A percentile compares a stretch with the other conserved stretches of the same genome.
Evolutionary conservation across 2,113 vertebrate species (phyloP).

Genomic region (Pycnonotus jocosus): DNA sequence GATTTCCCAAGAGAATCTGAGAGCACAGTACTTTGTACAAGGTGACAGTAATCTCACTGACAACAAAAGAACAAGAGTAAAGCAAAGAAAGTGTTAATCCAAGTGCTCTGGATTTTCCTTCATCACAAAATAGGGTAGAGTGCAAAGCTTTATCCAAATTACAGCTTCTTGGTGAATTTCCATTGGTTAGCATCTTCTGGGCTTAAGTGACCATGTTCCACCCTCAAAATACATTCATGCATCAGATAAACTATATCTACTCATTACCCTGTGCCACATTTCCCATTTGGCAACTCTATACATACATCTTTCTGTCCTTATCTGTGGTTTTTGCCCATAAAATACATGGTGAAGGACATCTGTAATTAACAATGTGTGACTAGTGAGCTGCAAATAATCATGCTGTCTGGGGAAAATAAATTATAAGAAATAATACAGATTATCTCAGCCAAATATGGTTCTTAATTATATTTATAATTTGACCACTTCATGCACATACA

Average conservation of each 20-base stretch:
- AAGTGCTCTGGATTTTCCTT: not conserved
- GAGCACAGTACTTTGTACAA: not conserved
- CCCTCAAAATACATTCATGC: not conserved
- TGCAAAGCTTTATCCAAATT: not conserved
- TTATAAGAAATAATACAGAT: not conserved
- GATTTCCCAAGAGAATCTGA: not conserved
- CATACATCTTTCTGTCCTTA: not conserved
- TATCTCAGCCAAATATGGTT: not conserved
- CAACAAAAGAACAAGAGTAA: not conserved
- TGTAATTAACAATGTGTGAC: not conserved
- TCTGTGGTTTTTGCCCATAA: not conserved
- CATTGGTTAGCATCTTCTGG: not conserved
- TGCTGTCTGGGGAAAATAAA: not conserved
- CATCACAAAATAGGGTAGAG: fast-evolving
- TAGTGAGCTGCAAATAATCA: not conserved
- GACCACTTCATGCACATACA: conserved; percentile 59
- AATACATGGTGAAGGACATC: not conserved
- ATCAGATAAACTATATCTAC: not conserved
- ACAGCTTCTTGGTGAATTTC: not conserved
- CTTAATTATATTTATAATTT: conserved; percentile 48
- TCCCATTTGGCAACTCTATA: not conserved
- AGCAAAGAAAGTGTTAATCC: not conserved
- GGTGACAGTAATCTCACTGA: not conserved
- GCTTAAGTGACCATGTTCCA: not conserved
- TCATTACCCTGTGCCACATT: not conserved